Evolutionary conservation across 1,140 invertebrate genomes (phyloP).

Genomic region (Drosophila sp.): DNA sequence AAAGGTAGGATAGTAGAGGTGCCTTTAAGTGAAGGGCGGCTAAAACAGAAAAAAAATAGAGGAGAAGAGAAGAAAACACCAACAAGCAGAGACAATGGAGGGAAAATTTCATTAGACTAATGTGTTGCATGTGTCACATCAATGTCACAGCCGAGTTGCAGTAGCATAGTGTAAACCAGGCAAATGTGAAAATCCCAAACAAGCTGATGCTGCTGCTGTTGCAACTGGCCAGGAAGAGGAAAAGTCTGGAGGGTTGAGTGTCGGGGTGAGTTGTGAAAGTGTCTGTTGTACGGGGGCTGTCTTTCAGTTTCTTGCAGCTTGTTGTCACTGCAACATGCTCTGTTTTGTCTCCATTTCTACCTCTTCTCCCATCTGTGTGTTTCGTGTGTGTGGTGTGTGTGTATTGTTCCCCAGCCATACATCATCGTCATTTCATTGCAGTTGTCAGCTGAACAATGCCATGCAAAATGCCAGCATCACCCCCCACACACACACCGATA

Average conservation of each 20-base stretch:
- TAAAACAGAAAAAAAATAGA: not conserved
- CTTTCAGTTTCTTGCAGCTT: conserved; percentile 51
- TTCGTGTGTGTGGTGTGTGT: no score
- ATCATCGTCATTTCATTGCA: conserved; percentile 75
- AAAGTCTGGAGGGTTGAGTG: not conserved
- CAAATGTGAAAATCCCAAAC: conserved; percentile 73
- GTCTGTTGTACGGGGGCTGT: conserved; percentile 39
- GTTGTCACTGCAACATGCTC: conserved; percentile 67
- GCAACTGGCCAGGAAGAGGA: not conserved
- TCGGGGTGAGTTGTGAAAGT: conserved; percentile 31
- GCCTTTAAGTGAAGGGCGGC: conserved; percentile 20
- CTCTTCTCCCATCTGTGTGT: conserved; percentile 18
- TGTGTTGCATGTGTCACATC: conserved; percentile 76
- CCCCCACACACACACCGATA: conserved; percentile 11
- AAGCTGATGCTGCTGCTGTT: conserved; percentile 63
- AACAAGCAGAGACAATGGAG: not conserved
- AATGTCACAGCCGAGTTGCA: conserved; percentile 49
- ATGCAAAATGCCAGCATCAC: conserved; percentile 61
- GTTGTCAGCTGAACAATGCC: conserved; percentile 62
- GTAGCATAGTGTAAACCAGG: conserved; percentile 52
- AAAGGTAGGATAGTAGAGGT: conserved; percentile 11
- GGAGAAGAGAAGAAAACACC: conserved; percentile 1
- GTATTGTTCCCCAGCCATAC: conserved; percentile 47
- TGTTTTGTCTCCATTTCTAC: conserved; percentile 10
- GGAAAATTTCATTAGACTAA: conserved; percentile 73